phyloP scores from a whole-genome alignment of 2,797 vertebrate species.

The Balearica regulorum region DNA sequence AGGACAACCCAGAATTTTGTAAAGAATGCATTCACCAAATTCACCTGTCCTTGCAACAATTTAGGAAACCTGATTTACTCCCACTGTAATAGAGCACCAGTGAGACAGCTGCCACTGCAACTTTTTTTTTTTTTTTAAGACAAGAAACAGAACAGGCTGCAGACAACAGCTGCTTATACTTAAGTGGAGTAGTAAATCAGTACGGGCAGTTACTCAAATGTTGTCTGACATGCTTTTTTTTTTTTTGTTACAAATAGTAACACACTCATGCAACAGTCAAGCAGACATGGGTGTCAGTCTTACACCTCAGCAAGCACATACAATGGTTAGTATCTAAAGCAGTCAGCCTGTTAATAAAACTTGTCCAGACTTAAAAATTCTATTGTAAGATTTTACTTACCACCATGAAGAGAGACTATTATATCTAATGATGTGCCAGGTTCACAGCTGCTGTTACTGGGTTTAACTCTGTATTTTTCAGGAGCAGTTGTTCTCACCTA shows the following conservation, averaged over 20 bases:
- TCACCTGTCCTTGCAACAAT: background rate
- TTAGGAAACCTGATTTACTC: background rate
- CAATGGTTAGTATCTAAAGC: background rate
- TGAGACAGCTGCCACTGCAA: background rate
- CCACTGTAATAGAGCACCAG: background rate
- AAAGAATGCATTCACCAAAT: background rate
- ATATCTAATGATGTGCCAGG: conserved; percentile 89
- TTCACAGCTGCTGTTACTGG: conserved; percentile 93
- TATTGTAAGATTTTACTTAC: conserved; percentile 66
- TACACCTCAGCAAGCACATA: background rate
- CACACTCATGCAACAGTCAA: background rate
- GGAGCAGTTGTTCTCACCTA: conserved; percentile 98
- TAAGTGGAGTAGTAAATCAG: background rate
- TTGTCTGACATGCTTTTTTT: background rate
- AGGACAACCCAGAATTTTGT: background rate
- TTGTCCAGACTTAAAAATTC: background rate
- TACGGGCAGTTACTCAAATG: background rate
- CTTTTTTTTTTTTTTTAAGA: background rate
- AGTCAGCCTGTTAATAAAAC: background rate
- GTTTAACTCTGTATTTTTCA: conserved; percentile 95
- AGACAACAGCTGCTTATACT: background rate
- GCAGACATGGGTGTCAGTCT: background rate
- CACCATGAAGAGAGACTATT: conserved; percentile 90
- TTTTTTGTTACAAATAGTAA: background rate
- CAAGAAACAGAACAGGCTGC: background rate